phyloP scores from a whole-genome alignment of 2,888 invertebrate species.

The Macrosoma leucophasiata region DNA sequence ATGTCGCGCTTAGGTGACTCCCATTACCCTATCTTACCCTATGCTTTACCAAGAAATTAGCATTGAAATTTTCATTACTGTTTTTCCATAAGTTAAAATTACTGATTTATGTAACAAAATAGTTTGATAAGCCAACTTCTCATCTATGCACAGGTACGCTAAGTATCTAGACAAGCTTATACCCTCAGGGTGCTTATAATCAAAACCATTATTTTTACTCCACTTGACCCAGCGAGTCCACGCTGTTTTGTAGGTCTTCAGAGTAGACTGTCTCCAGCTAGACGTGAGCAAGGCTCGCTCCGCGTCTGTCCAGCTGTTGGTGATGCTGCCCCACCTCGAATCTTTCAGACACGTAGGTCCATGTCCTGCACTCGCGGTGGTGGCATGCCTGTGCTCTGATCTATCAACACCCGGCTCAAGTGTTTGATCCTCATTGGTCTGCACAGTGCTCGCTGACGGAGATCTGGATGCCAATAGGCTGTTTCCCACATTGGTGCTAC shows the following conservation, averaged over 20 bases:
- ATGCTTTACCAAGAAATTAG: conserved; percentile 14
- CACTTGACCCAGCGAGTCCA: conserved; percentile 3
- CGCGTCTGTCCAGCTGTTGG: conserved; percentile 8
- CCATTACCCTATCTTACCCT: too few species aligned
- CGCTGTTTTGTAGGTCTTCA: conserved; percentile 4
- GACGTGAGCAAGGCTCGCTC: background rate
- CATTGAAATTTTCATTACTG: conserved; percentile 3
- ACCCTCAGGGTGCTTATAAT: background rate
- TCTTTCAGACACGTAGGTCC: conserved; percentile 18
- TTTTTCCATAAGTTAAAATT: conserved; percentile 10
- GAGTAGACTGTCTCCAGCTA: conserved; percentile 3
- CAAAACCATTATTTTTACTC: background rate
- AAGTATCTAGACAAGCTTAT: conserved; percentile 6
- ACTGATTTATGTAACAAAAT: conserved; percentile 17
- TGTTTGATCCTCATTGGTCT: conserved; percentile 13
- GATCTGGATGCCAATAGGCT: too few species aligned
- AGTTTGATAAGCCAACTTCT: conserved; percentile 6
- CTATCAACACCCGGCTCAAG: conserved; percentile 12
- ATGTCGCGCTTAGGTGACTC: too few species aligned
- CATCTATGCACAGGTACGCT: conserved; percentile 9
- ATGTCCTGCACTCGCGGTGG: conserved; percentile 16
- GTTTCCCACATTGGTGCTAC: too few species aligned
- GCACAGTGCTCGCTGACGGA: too few species aligned
- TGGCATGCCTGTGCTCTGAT: conserved; percentile 13
- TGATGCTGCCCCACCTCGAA: conserved; percentile 18